Conservation (phyloP, 2,113 vertebrate species). For the Candoia aspera region DNA sequence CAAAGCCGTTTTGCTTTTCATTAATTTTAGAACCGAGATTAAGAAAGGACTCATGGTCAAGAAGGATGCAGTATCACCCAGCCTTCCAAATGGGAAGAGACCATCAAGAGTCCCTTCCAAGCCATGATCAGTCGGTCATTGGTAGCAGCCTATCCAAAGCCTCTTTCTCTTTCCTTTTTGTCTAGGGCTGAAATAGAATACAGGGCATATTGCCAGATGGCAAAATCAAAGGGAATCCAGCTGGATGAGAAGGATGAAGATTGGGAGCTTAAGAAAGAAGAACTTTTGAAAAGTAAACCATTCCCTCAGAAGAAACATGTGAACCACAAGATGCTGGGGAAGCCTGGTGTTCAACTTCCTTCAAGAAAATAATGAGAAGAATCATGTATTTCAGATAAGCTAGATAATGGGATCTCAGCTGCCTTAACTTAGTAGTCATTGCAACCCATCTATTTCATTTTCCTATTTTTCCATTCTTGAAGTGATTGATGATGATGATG, state of each 20-base stretch:
- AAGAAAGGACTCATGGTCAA: background rate
- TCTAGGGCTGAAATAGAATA: conserved; percentile 83
- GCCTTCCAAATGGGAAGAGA: background rate
- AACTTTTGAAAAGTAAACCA: conserved; percentile 55
- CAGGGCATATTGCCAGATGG: conserved; percentile 63
- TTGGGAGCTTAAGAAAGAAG: conserved; percentile 77
- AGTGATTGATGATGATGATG: too few species aligned
- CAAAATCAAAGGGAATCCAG: conserved; percentile 63
- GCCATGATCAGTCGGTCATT: background rate
- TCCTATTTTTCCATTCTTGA: background rate
- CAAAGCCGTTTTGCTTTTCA: background rate
- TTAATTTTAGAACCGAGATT: background rate
- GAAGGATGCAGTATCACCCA: background rate
- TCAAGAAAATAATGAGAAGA: background rate
- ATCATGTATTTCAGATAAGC: background rate
- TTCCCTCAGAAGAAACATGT: background rate
- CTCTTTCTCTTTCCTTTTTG: conserved; percentile 31
- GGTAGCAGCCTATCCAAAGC: background rate
- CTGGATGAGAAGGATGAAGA: conserved; percentile 84
- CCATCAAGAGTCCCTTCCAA: background rate
- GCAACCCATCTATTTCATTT: background rate
- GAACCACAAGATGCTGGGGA: background rate
- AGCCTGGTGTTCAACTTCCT: background rate
- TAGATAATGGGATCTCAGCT: background rate
- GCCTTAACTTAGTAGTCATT: background rate